phyloP scores from a whole-genome alignment of 2,113 vertebrate species.

The Oryzias curvinotus region DNA sequence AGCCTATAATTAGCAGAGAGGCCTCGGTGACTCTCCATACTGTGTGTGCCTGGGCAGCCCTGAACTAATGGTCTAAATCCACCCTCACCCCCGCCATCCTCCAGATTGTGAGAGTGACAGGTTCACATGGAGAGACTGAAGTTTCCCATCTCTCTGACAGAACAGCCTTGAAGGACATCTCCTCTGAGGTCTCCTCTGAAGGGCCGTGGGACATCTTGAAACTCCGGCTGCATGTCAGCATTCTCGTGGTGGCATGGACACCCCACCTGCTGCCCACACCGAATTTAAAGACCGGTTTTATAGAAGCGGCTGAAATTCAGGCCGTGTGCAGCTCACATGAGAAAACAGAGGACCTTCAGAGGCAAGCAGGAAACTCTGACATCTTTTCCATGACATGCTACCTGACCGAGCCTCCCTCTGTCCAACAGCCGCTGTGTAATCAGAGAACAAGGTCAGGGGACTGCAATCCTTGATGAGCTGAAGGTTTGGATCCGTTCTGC shows the following conservation, averaged over 20 bases:
- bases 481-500: too few species aligned
- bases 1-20: slow-evolving; percentile 89
- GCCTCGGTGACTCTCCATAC: slow-evolving; percentile 77
- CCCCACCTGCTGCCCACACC: slow-evolving; percentile 61
- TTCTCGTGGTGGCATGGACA: slow-evolving; percentile 49
- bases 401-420: neutral
- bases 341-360: slow-evolving; percentile 11
- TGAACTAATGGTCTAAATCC: slow-evolving; percentile 80
- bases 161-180: slow-evolving; percentile 64
- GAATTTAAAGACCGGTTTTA: slow-evolving; percentile 58
- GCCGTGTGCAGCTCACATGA: slow-evolving; percentile 39
- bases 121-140: slow-evolving; percentile 79
- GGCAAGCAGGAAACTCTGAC: slow-evolving; percentile 38
- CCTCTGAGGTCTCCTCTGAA: slow-evolving; percentile 48
- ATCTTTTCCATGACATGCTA: slow-evolving; percentile 55
- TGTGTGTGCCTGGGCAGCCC: slow-evolving; percentile 72
- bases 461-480: too few species aligned
- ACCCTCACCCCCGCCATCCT: slow-evolving; percentile 35
- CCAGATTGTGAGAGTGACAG: slow-evolving; percentile 71
- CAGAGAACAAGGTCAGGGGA: slow-evolving; percentile 39
- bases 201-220: slow-evolving; percentile 61
- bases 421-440: slow-evolving; percentile 34
- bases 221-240: slow-evolving; percentile 31
- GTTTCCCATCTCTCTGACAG: slow-evolving; percentile 55
- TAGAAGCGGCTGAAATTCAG: slow-evolving; percentile 46